Evolutionary conservation across 1,140 invertebrate species (phyloP).

Genomic region (Diprion similis): DNA sequence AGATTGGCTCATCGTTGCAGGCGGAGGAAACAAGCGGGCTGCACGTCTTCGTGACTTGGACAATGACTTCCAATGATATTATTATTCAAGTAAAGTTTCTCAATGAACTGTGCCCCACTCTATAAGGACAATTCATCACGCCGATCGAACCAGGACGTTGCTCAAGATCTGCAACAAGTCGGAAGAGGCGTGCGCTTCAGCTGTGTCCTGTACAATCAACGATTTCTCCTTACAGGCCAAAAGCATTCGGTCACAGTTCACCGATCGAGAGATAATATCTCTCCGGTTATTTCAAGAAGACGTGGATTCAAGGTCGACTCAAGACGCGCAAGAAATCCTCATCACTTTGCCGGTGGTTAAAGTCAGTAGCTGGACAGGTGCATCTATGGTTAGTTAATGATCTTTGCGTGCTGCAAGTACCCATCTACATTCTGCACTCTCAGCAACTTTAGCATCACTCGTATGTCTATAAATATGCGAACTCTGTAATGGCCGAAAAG

Average conservation of each 20-base stretch:
- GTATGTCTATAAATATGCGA: not conserved
- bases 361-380: not conserved
- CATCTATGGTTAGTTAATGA: not conserved
- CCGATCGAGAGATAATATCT: not conserved
- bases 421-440: not conserved
- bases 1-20: not conserved
- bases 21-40: not conserved
- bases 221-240: not conserved
- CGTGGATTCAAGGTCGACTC: too few relatives aligned
- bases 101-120: not conserved
- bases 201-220: not conserved
- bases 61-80: conserved; percentile 2
- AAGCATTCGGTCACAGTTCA: not conserved
- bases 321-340: too few relatives aligned
- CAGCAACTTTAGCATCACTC: not conserved
- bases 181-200: not conserved
- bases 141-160: not conserved
- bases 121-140: not conserved
- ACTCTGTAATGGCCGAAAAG: not conserved
- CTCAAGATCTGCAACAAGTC: not conserved
- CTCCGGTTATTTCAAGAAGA: not conserved
- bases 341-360: too few relatives aligned
- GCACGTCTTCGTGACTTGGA: not conserved
- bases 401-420: not conserved
- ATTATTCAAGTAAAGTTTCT: conserved; percentile 2